These are phyloP conservation scores for Anarhynchus alexandrinus DNA, from an alignment of 2,113 vertebrate species.

Conservation along the genomic window DNA sequence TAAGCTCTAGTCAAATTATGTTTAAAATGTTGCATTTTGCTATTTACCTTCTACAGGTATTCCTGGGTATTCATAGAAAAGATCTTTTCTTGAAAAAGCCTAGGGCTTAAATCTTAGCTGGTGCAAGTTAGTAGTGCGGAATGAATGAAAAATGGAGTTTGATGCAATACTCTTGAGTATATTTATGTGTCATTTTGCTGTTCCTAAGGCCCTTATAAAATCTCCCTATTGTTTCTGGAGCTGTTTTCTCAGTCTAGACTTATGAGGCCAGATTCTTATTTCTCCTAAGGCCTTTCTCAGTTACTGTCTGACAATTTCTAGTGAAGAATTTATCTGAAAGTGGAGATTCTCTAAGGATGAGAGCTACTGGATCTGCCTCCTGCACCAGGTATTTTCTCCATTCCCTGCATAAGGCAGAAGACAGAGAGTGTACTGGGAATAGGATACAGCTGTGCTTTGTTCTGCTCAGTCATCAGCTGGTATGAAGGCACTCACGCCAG, in stretches of 20 bases:
- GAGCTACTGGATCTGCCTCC: neutral
- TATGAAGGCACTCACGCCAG: neutral
- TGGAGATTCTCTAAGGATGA: neutral
- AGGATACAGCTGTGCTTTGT: neutral
- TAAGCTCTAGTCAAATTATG: neutral
- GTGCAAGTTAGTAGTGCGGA: neutral
- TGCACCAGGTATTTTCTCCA: neutral
- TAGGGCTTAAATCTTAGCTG: neutral
- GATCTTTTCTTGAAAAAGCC: neutral
- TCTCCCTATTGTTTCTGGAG: neutral
- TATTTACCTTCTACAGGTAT: neutral
- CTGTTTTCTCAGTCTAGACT: neutral
- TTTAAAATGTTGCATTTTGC: neutral
- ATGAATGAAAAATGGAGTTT: neutral
- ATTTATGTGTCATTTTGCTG: neutral
- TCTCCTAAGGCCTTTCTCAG: neutral
- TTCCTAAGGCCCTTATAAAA: neutral
- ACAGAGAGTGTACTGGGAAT: neutral
- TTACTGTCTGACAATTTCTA: neutral
- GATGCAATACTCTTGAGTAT: neutral
- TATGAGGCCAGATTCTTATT: neutral
- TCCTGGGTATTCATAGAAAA: neutral
- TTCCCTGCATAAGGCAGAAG: neutral
- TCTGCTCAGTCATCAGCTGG: slow-evolving; percentile 6
- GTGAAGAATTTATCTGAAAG: neutral